These are phyloP conservation scores for Enoplosus armatus DNA, from an alignment of 2,797 vertebrate species.

Conservation along the genomic window DNA sequence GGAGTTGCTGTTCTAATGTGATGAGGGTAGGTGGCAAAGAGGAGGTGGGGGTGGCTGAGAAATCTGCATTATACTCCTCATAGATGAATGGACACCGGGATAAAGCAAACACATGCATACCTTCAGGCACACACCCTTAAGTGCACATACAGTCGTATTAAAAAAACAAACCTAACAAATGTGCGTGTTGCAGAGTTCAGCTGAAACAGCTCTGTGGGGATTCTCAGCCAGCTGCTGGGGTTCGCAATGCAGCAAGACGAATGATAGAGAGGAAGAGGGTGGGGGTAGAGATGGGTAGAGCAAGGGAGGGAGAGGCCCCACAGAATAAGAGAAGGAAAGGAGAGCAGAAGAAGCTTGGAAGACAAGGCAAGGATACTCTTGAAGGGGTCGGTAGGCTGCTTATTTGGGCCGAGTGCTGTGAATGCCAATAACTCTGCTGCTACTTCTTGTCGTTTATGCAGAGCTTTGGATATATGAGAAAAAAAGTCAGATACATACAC, in stretches of 20 bases:
- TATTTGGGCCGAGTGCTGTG: slow-evolving; percentile 25
- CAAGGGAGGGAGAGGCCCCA: slow-evolving; percentile 20
- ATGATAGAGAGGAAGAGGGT: slow-evolving; percentile 54
- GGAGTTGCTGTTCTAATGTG: slow-evolving; percentile 15
- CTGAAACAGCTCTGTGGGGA: slow-evolving; percentile 68
- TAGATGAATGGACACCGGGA: not conserved
- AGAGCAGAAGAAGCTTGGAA: slow-evolving; percentile 12
- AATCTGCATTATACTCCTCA: not conserved
- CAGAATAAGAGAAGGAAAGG: slow-evolving; percentile 25
- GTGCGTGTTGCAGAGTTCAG: slow-evolving; percentile 50
- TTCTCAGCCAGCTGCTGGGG: slow-evolving; percentile 59
- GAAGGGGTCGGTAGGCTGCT: slow-evolving; percentile 30
- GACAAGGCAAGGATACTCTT: slow-evolving; percentile 37
- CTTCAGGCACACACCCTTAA: not conserved
- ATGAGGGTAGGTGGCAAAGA: not conserved
- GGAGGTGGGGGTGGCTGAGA: not conserved
- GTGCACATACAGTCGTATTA: not conserved
- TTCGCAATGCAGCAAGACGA: slow-evolving; percentile 72
- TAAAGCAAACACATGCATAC: not conserved
- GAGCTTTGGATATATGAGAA: not conserved
- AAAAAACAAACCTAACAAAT: slow-evolving; percentile 42
- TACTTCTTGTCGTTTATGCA: slow-evolving; percentile 13
- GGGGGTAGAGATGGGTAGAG: slow-evolving; percentile 33
- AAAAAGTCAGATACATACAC: not conserved
- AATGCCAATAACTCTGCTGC: slow-evolving; percentile 25